phyloP scores from a whole-genome alignment of 2,888 invertebrate species.

The Acronicta psi region DNA sequence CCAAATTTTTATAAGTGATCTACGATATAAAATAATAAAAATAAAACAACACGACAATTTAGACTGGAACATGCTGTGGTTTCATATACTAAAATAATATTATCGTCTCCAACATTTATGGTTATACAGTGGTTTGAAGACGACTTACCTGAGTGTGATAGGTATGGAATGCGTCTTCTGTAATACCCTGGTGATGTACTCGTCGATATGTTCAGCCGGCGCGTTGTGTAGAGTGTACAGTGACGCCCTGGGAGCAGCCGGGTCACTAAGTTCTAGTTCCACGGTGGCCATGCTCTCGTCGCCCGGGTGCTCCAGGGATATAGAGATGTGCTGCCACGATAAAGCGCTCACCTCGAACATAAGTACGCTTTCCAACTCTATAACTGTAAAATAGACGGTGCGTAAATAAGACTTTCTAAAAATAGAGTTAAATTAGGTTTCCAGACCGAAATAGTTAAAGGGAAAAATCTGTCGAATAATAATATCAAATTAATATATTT shows the following conservation, averaged over 20 bases:
- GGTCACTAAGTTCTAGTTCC: constrained; percentile 95
- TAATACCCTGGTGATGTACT: constrained; percentile 89
- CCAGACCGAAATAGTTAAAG: no score
- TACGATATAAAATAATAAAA: constrained; percentile 48
- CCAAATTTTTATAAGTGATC: constrained; percentile 95
- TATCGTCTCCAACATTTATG: no score
- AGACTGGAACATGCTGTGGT: no score
- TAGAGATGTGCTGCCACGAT: constrained; percentile 96
- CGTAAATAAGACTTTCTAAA: background rate
- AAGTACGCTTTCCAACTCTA: constrained; percentile 92
- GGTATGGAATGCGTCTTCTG: constrained; percentile 98
- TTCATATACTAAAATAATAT: no score
- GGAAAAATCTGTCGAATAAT: no score
- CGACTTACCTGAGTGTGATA: constrained; percentile 58
- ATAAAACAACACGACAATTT: no score
- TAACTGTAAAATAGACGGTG: constrained; percentile 63
- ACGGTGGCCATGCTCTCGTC: constrained; percentile 98
- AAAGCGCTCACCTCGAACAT: constrained; percentile 97
- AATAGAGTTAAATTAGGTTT: no score
- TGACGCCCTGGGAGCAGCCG: constrained; percentile 93
- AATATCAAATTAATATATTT: no score
- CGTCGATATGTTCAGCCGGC: constrained; percentile 81
- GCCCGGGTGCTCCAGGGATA: constrained; percentile 97
- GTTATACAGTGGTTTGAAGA: no score
- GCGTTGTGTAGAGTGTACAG: constrained; percentile 90